Base-by-base conservation (phyloP, 2,888 invertebrate species). In the Nomada fabriciana region DNA sequence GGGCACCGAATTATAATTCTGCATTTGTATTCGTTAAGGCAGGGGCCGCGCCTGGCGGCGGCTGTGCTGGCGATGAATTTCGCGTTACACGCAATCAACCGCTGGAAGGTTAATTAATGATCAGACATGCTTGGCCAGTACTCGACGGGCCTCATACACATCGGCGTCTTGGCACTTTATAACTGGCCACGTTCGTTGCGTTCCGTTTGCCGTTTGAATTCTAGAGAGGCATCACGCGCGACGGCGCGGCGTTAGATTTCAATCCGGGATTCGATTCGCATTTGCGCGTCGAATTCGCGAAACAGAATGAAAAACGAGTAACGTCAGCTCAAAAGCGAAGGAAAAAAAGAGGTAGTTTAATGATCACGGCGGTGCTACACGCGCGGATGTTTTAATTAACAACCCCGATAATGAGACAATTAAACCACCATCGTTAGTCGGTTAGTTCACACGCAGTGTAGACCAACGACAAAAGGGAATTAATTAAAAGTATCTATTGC, bases 11-110 rank as follows among this genome's bases (percentile, higher is more conserved):
- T 92, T 92, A 91, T 91, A 92, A 93, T 92, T 90, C 89, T 88
- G 89, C 91, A 93, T 93, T 93, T 93, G 90, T 93, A 93, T 93
- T 93, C 93, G 93, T 93, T 93, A 89, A 91, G 91, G 88, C 86
- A 85, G 82, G 85, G 82, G 85, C 73, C 84, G 88, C 86, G 87
- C 85, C 80, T 80, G 82, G 74, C 82, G 82, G 81, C 84, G 76
- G 86, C 76, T 80, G 64, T 74, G 71, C 74, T 68, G 73, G 79
- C 85, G 90, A 91, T 91, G 91, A 91, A 91, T 90, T 92, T 91
- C 87, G 89, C 89, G 87, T 91, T 89, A 89, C 89, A 84, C 89
- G 91, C 90, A 89, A 91, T 91, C 90, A 89, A 90, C 86, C 87
- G 83, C 77, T 72, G 79, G 81, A 83, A 80, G 80, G 82, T 88